Evolutionary conservation across 2,113 vertebrate genomes (phyloP), one percentile per base, ranked within the genome.

Genomic region (Solea solea): DNA sequence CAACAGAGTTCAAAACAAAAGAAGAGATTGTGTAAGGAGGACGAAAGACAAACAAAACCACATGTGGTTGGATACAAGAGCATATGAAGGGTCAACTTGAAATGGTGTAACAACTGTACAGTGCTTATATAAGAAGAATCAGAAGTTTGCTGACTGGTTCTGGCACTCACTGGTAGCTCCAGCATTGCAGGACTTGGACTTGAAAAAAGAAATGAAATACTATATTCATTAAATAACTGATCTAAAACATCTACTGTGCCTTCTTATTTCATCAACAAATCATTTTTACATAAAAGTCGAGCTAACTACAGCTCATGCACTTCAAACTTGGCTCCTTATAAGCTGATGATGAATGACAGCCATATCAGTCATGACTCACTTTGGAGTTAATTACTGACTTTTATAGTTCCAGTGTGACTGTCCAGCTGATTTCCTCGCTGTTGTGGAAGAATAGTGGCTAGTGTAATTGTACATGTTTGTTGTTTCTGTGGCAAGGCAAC

Each of bases 351-450:
- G 46, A 81, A 40, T 8, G 39, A 40, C 45, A 70, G 39, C 49
- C 28, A 21, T 41, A 9, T 27, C 21, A 45, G 42, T 39, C 10
- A 61, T 56, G 48, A 70, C 46, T 74, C 63, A 69, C 58, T 63
- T 40, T 40, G 15, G 42, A 73, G 54, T 63, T 71, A 73, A 81
- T 61, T 39, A 53, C 64, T 80, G 69, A 62, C 56, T 82, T 78
- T 58, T 66, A 73, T 14, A 56, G 58, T 44, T 51, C 56, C 40
- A 52, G 57, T 28, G 53, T 71, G 54, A 67, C 62, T 11, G 3
- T 42, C 7, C 28, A 64, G 57, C 41, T 48, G 56, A 76, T 78
- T 65, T 75, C 65, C 54, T 79, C 74, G 81, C 41, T 67, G 63
- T 34, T 67, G 58, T 74, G 58, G 53, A 59, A 49, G 45, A 77